Evolutionary conservation across 2,113 vertebrate species (phyloP).

Genomic region (Burhinus bistriatus): DNA sequence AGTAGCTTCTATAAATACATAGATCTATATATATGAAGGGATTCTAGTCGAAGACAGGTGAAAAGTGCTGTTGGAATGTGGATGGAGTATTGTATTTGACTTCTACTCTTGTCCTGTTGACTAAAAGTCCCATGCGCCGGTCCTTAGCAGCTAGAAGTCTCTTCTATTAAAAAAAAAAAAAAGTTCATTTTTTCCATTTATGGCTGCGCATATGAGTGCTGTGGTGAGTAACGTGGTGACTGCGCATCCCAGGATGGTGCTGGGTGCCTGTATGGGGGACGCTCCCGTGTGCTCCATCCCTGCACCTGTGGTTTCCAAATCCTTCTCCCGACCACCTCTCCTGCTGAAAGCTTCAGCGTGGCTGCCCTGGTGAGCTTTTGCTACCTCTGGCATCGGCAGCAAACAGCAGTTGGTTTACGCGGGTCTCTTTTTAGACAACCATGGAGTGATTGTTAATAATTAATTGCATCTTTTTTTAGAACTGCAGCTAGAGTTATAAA

Average conservation of each 20-base stretch:
- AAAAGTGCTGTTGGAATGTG: fast-evolving
- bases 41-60: neutral
- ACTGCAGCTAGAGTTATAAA: neutral
- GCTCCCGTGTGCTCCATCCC: neutral
- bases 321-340: neutral
- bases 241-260: neutral
- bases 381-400: neutral
- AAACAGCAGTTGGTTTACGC: fast-evolving
- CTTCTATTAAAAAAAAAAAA: neutral
- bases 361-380: neutral
- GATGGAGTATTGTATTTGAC: neutral
- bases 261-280: neutral
- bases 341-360: fast-evolving
- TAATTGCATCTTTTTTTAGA: neutral
- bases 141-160: neutral
- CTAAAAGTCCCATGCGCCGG: neutral
- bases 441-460: neutral
- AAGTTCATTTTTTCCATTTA: neutral
- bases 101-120: fast-evolving
- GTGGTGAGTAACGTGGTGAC: fast-evolving
- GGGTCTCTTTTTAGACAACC: neutral
- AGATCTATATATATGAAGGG: fast-evolving
- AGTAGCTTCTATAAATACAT: neutral
- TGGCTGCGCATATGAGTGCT: fast-evolving
- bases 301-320: fast-evolving